phyloP scores from a whole-genome alignment of 1,140 invertebrate species.

The Dendrolimus punctatus region DNA sequence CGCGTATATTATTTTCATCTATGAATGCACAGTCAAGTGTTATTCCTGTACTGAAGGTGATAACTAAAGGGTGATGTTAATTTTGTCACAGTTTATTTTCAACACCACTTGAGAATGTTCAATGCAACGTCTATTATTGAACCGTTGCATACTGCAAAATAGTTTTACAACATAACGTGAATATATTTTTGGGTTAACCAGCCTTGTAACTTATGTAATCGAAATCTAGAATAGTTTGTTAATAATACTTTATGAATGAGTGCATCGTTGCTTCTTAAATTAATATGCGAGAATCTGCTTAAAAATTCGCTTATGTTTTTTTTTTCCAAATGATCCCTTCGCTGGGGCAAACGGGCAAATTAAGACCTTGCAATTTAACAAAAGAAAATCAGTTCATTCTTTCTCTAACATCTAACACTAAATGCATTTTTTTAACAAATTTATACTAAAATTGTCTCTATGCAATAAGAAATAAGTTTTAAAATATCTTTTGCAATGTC shows the following conservation, averaged over 20 bases:
- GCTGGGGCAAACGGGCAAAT: no score
- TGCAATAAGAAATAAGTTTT: neutral
- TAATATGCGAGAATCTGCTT: no score
- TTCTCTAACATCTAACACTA: no score
- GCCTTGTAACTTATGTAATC: no score
- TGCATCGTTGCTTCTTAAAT: no score
- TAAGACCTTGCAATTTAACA: no score
- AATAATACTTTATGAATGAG: no score
- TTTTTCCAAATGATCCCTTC: no score
- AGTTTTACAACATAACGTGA: conserved; percentile 10
- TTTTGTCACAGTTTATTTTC: conserved; percentile 56
- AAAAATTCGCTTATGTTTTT: no score
- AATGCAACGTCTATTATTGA: conserved; percentile 43
- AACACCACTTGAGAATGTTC: conserved; percentile 39
- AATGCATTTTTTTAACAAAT: no score
- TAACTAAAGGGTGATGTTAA: conserved; percentile 51
- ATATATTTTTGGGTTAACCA: neutral
- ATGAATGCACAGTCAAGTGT: conserved; percentile 29
- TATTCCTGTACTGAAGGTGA: conserved; percentile 61
- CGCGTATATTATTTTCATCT: conserved; percentile 34
- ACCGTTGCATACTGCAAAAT: conserved; percentile 5
- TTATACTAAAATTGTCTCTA: neutral
- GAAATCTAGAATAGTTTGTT: no score
- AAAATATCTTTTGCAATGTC: neutral
- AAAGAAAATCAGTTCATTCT: no score